Percentiles rank a stretch among this genome's conserved stretches.
These are phyloP conservation scores for Cistogaster globosa DNA, from an alignment of 2,888 invertebrate genomes.

Conservation along the genomic window DNA sequence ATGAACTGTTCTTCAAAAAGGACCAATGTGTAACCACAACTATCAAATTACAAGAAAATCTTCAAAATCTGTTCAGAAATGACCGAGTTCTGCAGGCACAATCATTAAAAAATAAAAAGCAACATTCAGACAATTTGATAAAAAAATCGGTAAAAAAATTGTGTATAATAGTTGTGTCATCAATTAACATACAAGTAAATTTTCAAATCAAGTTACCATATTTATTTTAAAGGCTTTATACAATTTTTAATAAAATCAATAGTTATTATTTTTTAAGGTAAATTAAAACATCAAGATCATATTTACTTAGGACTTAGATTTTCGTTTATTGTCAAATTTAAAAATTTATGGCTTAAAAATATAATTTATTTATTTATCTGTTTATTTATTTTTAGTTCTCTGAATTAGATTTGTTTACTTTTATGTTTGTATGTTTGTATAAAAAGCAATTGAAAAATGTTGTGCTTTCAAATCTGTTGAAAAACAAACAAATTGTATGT, in stretches of 20 bases:
- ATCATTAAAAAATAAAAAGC: too few relatives aligned
- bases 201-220: background rate
- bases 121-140: too few relatives aligned
- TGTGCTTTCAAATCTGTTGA: slow-evolving; percentile 12
- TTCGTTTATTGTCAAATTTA: background rate
- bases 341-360: background rate
- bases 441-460: slow-evolving; percentile 25
- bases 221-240: background rate
- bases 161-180: too few relatives aligned
- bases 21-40: too few relatives aligned
- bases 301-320: background rate
- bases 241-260: background rate
- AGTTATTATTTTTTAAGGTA: background rate
- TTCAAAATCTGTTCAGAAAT: too few relatives aligned
- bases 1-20: too few relatives aligned
- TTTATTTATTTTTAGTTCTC: background rate
- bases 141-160: too few relatives aligned
- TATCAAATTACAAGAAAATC: too few relatives aligned
- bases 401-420: slow-evolving; percentile 16
- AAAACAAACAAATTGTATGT: slow-evolving; percentile 2
- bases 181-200: too few relatives aligned
- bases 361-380: background rate
- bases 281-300: background rate
- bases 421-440: background rate
- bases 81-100: too few relatives aligned